These are phyloP conservation scores for Dusona sp. DNA, from an alignment of 2,888 invertebrate genomes.

Conservation along the genomic window DNA sequence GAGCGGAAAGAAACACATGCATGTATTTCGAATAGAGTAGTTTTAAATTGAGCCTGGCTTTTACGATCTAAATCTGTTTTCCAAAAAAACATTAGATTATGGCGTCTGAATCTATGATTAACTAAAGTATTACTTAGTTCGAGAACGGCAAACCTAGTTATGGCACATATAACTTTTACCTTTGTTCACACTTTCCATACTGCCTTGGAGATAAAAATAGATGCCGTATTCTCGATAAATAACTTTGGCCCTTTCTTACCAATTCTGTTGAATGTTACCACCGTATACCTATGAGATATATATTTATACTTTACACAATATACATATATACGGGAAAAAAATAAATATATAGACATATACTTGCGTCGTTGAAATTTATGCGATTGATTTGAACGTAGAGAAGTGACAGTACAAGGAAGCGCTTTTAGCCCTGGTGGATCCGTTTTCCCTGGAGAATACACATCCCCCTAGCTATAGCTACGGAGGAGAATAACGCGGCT, in stretches of 20 bases:
- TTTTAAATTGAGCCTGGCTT: no score
- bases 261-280: constrained; percentile 44
- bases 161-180: neutral
- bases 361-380: constrained; percentile 82
- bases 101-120: neutral
- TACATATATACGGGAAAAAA: neutral
- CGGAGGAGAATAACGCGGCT: constrained; percentile 73
- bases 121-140: neutral
- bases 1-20: neutral
- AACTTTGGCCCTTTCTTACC: constrained; percentile 33
- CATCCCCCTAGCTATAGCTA: constrained; percentile 74
- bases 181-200: neutral
- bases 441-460: constrained; percentile 80
- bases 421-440: constrained; percentile 84
- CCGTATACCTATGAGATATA: constrained; percentile 41
- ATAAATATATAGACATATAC: constrained; percentile 43
- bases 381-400: constrained; percentile 84
- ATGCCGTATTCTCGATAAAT: constrained; percentile 20
- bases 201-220: constrained; percentile 7
- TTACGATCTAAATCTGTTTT: neutral
- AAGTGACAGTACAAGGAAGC: constrained; percentile 85
- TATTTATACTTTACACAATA: constrained; percentile 27
- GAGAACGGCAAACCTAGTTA: neutral
- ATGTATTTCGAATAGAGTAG: no score
- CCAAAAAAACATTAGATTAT: neutral